Conservation (phyloP, 1,140 invertebrate genomes). For the Bombus waltoni region DNA sequence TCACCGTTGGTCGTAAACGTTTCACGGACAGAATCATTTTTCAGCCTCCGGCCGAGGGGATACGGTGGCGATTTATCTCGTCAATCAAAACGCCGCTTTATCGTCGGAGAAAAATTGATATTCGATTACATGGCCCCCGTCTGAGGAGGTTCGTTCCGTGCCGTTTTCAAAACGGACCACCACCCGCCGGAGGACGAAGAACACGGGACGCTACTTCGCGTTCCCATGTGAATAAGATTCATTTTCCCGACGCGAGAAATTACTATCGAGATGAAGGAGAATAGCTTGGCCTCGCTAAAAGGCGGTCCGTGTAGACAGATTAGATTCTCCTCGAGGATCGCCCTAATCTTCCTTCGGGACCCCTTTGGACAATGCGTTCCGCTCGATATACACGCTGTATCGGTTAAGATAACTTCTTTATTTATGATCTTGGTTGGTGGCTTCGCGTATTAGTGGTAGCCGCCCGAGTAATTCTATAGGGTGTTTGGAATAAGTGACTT, state of each 20-base stretch:
- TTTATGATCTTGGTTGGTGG: slow-evolving; percentile 23
- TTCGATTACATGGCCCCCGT: slow-evolving; percentile 35
- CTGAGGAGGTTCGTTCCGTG: slow-evolving; percentile 14
- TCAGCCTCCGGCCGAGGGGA: neutral
- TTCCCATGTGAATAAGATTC: slow-evolving; percentile 68
- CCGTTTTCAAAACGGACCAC: neutral
- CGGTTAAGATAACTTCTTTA: slow-evolving; percentile 51
- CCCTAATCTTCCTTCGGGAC: slow-evolving; percentile 23
- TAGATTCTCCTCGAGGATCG: slow-evolving; percentile 60
- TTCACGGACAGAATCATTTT: slow-evolving; percentile 33
- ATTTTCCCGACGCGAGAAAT: slow-evolving; percentile 49
- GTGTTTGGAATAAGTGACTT: neutral
- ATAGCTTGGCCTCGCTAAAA: slow-evolving; percentile 61
- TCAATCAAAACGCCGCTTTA: slow-evolving; percentile 39
- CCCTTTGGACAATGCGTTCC: slow-evolving; percentile 17
- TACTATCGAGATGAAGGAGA: slow-evolving; percentile 26
- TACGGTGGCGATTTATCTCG: slow-evolving; percentile 41
- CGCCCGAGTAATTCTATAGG: neutral
- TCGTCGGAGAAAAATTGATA: slow-evolving; percentile 59
- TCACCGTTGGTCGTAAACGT: slow-evolving; percentile 6
- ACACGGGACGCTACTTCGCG: slow-evolving; percentile 66
- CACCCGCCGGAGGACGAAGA: neutral
- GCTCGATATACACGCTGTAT: slow-evolving; percentile 29
- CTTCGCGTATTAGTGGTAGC: slow-evolving; percentile 8
- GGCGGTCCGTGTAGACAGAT: slow-evolving; percentile 69